A percentile compares a stretch with the other conserved stretches of the same genome.
These are phyloP conservation scores for Acrocephalus scirpaceus DNA, from an alignment of 2,797 vertebrate genomes.

Conservation along the genomic window DNA sequence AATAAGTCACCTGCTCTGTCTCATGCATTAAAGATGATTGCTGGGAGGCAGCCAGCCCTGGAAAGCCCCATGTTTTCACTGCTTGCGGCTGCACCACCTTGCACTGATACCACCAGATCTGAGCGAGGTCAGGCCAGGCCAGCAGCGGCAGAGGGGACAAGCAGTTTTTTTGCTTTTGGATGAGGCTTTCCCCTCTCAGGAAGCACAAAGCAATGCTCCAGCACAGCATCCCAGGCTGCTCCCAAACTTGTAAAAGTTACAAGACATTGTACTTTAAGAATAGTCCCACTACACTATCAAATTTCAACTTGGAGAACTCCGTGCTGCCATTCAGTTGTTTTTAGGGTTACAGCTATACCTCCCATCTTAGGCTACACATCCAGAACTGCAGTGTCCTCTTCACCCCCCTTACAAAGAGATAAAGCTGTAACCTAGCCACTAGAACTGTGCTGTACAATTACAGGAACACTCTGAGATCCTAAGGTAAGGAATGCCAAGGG, in stretches of 20 bases:
- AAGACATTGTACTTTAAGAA: background rate
- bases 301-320: background rate
- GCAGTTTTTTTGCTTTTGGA: background rate
- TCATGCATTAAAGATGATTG: background rate
- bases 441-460: background rate
- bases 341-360: background rate
- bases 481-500: background rate
- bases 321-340: background rate
- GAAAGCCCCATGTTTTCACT: background rate
- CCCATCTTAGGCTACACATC: background rate
- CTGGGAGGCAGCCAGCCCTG: conserved; percentile 16
- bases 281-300: background rate
- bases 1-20: conserved; percentile 15
- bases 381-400: background rate
- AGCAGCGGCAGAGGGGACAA: background rate
- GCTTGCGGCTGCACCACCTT: background rate
- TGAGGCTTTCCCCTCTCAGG: background rate
- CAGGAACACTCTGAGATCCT: background rate
- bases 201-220: background rate
- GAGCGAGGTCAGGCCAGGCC: background rate
- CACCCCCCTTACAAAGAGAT: background rate
- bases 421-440: background rate
- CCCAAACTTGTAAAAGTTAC: background rate
- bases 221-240: background rate
- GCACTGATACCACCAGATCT: background rate